Evolutionary conservation across 53 echinoderm and acorn worm species (phyloP).

Genomic region (Paracentrotus lividus): DNA sequence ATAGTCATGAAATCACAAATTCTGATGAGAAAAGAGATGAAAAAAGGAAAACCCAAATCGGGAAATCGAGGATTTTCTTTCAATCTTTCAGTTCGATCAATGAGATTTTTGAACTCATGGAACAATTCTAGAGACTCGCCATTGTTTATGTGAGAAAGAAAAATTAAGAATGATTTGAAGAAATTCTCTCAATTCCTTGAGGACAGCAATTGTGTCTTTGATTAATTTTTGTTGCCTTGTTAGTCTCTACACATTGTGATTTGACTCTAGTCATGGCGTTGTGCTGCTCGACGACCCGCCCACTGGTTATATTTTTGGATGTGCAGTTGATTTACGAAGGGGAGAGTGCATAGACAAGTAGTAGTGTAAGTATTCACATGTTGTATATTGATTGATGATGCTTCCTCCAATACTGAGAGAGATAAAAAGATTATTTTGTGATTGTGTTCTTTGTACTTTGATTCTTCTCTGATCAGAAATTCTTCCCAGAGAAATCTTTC

Average conservation of each 20-base stretch:
- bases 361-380: constrained; percentile 71
- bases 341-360: constrained; percentile 71
- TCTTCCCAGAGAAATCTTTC: constrained; percentile 69
- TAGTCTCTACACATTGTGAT: constrained; percentile 60
- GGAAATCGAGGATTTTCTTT: constrained; percentile 66
- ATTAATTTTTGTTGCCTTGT: constrained; percentile 66
- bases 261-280: constrained; percentile 44
- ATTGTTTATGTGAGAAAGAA: constrained; percentile 11
- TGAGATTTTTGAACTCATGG: constrained; percentile 52
- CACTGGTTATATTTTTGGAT: constrained; percentile 61
- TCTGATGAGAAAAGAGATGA: neutral
- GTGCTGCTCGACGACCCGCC: constrained; percentile 67
- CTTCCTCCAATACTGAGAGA: constrained; percentile 61
- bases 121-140: constrained; percentile 61
- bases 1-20: constrained; percentile 55
- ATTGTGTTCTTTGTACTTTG: constrained; percentile 60
- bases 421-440: constrained; percentile 58
- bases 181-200: constrained; percentile 60
- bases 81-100: constrained; percentile 51
- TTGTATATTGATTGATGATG: constrained; percentile 65
- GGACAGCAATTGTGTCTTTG: constrained; percentile 64
- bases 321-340: constrained; percentile 71
- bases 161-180: constrained; percentile 46
- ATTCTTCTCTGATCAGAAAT: constrained; percentile 70
- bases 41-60: constrained; percentile 21